phyloP scores from a whole-genome alignment of 1,140 invertebrate species.

The Sinonovacula constricta region DNA sequence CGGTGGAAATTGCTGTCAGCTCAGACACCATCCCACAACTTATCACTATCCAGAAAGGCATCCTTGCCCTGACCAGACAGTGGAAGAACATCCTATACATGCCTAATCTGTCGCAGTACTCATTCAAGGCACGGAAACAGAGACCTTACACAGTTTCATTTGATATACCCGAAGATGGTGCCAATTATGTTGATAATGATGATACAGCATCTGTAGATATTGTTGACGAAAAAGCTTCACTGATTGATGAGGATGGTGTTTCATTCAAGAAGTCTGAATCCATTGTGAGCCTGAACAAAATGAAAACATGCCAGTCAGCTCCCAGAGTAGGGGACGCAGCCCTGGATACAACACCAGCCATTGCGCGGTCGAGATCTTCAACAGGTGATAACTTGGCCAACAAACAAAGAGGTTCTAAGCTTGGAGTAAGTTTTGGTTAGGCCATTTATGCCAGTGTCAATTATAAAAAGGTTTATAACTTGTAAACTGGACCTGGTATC shows the following conservation, averaged over 20 bases:
- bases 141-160: conserved; percentile 91
- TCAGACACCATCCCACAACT: conserved; percentile 90
- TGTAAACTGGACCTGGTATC: too few species aligned
- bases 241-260: conserved; percentile 83
- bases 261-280: conserved; percentile 70
- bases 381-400: not conserved
- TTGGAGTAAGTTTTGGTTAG: too few species aligned
- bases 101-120: conserved; percentile 91
- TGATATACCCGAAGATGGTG: conserved; percentile 88
- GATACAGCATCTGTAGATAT: conserved; percentile 81
- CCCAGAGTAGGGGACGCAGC: conserved; percentile 55
- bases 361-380: conserved; percentile 37
- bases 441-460: too few species aligned
- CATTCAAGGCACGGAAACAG: conserved; percentile 82
- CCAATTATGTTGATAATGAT: conserved; percentile 43
- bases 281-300: conserved; percentile 56
- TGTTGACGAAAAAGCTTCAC: conserved; percentile 90
- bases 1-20: conserved; percentile 91
- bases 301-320: conserved; percentile 39
- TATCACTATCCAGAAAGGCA: conserved; percentile 93
- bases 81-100: conserved; percentile 98
- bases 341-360: conserved; percentile 20
- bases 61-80: conserved; percentile 93
- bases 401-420: too few species aligned
- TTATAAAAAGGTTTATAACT: too few species aligned